These are phyloP conservation scores for Coregonus suidteri DNA, from an alignment of 2,797 vertebrate genomes.

Conservation along the genomic window DNA sequence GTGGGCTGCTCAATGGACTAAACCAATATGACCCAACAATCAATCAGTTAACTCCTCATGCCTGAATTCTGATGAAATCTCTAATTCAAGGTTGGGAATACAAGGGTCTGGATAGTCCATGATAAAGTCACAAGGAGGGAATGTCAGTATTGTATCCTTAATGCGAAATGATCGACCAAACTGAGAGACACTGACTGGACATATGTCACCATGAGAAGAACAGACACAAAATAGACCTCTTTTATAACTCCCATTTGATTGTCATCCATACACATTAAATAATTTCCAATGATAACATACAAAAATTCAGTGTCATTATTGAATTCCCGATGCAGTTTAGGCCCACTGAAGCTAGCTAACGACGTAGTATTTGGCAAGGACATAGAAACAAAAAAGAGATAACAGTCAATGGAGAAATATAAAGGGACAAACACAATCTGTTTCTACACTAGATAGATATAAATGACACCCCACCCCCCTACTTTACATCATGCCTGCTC, in stretches of 20 bases:
- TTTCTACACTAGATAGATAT: constrained; percentile 77
- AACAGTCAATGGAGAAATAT: constrained; percentile 74
- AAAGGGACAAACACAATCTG: constrained; percentile 82
- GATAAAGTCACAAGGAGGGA: neutral
- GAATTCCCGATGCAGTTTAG: neutral
- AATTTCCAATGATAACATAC: neutral
- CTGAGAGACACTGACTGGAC: neutral
- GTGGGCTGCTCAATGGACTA: neutral
- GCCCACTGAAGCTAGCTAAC: neutral
- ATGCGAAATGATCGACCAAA: neutral
- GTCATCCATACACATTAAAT: neutral
- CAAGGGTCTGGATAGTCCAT: neutral
- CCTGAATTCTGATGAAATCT: neutral
- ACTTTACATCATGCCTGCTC: constrained; percentile 68
- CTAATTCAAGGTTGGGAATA: neutral
- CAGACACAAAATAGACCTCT: neutral
- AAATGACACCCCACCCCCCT: constrained; percentile 63
- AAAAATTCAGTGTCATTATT: neutral
- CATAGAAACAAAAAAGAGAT: constrained; percentile 69
- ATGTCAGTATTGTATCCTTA: neutral
- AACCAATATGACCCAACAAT: neutral
- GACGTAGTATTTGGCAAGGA: constrained; percentile 64
- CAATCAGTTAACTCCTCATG: neutral
- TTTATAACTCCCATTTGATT: neutral
- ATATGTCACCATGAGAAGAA: neutral